phyloP scores from a whole-genome alignment of 2,888 invertebrate genomes.

The Mystacides longicornis region DNA sequence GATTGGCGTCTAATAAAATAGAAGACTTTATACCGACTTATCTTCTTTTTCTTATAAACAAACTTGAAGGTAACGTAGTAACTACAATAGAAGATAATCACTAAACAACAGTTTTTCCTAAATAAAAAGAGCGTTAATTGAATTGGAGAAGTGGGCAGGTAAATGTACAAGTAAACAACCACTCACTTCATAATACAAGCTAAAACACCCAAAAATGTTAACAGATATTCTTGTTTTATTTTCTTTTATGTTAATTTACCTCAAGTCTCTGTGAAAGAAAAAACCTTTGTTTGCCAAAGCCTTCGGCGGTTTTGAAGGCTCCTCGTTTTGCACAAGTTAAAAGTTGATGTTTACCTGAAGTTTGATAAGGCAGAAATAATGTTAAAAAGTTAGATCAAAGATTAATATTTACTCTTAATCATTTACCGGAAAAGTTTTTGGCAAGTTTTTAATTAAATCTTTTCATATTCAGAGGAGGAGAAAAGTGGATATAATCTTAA shows the following conservation, averaged over 20 bases:
- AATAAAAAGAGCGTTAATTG: background rate
- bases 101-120: too few species aligned
- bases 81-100: too few species aligned
- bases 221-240: background rate
- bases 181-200: background rate
- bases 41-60: too few species aligned
- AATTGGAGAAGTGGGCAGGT: too few species aligned
- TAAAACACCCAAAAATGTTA: background rate
- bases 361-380: slow-evolving; percentile 21
- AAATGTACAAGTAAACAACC: background rate
- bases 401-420: slow-evolving; percentile 26
- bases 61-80: too few species aligned
- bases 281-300: slow-evolving; percentile 5
- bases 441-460: slow-evolving; percentile 23
- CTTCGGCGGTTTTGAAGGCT: slow-evolving; percentile 9
- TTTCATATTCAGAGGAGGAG: slow-evolving; percentile 3
- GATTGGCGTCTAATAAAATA: too few species aligned
- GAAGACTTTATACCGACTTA: too few species aligned
- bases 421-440: slow-evolving; percentile 20
- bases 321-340: background rate
- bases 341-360: slow-evolving; percentile 18
- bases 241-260: slow-evolving; percentile 2
- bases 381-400: slow-evolving; percentile 22
- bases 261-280: background rate
- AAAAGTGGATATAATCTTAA: too few species aligned